Evolutionary conservation across 2,113 vertebrate species (phyloP), one percentile per base, ranked within the genome.

Genomic region (Stigmatopora nigra): DNA sequence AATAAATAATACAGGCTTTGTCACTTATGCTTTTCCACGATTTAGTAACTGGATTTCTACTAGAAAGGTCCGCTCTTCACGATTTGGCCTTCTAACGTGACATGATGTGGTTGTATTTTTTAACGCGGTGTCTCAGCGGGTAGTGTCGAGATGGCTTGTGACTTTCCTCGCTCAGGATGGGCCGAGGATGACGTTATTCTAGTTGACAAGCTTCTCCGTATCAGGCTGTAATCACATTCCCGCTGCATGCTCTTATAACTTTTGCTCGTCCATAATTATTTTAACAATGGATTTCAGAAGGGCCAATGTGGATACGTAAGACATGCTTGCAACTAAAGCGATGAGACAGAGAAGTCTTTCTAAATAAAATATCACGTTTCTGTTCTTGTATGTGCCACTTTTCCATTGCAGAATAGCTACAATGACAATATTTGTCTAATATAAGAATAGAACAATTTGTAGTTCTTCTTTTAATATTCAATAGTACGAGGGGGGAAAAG

Each of bases 141-240:
- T 70, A 71, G 46, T 51, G 52, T 52, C 71, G 56, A 84, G 75
- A 86, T 78, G 81, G 72, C 59, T 51, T 78, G 70, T 69, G 78
- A 73, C 72, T 77, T 77, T 74, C 48, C 38, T 84, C 79, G 70
- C 62, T 65, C 46, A 38, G 70, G 75, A 78, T 75, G 78, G 64
- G 68, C 59, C 48, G n/a, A 20, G 49, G 57, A 64, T 84, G 85
- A 88, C 64, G 78, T 80, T 82, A 89, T 87, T 64, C 38, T 47
- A 61, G 61, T 31, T 82, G 88, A 90, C 87, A 86, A 78, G 71
- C 67, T 53, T 64, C 71, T 71, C 67, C 72, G 49, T 67, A 80
- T 79, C 67, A 61, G 19, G 59, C 52, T 62, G 56, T 73, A 71
- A 73, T 71, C 69, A 69, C 70, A 81, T 73, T 77, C 63, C 79